These are phyloP conservation scores for Dinomys branickii DNA, from an alignment of 2,113 vertebrate species.

Conservation along the genomic window DNA sequence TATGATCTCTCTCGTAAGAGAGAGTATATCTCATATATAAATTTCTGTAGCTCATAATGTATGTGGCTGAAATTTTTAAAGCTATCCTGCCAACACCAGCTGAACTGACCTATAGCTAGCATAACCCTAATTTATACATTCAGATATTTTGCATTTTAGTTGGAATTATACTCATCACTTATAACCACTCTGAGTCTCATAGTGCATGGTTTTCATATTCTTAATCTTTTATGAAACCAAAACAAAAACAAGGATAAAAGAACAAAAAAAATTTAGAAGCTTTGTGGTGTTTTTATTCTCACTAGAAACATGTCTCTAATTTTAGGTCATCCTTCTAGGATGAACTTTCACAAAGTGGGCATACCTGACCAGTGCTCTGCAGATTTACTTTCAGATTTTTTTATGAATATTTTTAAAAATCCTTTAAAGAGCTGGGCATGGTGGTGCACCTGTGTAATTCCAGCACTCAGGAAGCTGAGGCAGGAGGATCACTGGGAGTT, in stretches of 20 bases:
- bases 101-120: not conserved
- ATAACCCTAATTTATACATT: not conserved
- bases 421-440: not conserved
- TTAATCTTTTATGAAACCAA: not conserved
- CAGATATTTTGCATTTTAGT: conserved; percentile 35
- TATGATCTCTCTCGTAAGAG: too few species aligned
- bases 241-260: conserved; percentile 20
- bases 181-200: not conserved
- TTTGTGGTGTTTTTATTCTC: not conserved
- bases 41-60: not conserved
- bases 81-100: not conserved
- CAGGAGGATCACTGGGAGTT: too few species aligned
- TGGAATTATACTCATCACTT: conserved; percentile 11
- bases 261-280: not conserved
- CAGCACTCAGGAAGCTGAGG: too few species aligned
- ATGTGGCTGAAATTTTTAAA: not conserved
- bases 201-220: not conserved
- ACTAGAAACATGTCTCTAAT: not conserved
- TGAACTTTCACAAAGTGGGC: not conserved
- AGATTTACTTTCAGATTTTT: conserved; percentile 30
- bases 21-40: not conserved
- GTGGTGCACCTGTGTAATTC: too few species aligned
- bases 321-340: not conserved
- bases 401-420: conserved; percentile 29
- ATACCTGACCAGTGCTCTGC: not conserved